phyloP scores from a whole-genome alignment of 2,797 vertebrate genomes.

The Micropoecilia bifurca region DNA sequence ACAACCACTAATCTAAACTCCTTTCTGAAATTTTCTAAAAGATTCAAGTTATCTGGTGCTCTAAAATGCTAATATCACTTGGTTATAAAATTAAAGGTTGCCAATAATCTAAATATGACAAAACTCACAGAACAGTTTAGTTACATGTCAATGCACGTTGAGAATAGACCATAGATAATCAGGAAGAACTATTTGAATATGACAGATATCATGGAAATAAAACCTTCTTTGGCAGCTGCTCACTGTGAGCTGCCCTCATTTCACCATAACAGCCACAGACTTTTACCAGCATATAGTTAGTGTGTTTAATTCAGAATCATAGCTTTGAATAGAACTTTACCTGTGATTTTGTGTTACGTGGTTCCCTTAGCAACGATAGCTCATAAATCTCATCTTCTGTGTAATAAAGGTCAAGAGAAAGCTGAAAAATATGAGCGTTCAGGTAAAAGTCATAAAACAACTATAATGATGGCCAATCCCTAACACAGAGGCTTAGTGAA shows the following conservation, averaged over 20 bases:
- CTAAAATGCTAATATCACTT: not conserved
- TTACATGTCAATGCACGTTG: not conserved
- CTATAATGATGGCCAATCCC: no score
- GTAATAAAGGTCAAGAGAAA: constrained; percentile 96
- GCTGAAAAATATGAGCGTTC: constrained; percentile 74
- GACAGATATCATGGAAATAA: not conserved
- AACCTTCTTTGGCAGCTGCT: not conserved
- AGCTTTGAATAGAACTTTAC: constrained; percentile 70
- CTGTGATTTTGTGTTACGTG: constrained; percentile 91
- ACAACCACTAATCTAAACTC: not conserved
- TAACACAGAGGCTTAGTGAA: not conserved
- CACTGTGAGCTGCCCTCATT: not conserved
- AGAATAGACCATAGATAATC: not conserved
- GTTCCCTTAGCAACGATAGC: constrained; percentile 93
- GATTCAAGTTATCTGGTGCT: not conserved
- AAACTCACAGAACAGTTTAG: not conserved
- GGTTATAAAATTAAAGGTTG: not conserved
- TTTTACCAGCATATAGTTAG: not conserved
- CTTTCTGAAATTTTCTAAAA: not conserved
- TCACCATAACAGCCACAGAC: not conserved
- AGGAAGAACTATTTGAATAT: not conserved
- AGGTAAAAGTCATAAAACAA: not conserved
- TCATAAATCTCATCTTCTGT: constrained; percentile 99
- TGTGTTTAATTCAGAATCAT: not conserved
- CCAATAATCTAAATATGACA: not conserved